Percentiles rank a stretch among this genome's conserved stretches.
Conservation (phyloP, 1,140 invertebrate species). For the Monomorium pharaonis region DNA sequence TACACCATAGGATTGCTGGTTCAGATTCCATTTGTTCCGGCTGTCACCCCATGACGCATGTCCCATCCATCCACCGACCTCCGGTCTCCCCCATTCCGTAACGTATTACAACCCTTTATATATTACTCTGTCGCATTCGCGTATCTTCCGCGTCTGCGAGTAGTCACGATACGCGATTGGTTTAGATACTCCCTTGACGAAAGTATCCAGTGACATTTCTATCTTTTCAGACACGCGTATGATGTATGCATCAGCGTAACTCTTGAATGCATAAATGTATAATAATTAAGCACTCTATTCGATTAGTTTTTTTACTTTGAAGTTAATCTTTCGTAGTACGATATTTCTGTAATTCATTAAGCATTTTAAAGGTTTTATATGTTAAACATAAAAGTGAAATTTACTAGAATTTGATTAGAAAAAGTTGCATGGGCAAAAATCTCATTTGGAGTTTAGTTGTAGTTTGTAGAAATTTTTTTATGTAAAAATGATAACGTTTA, state of each 20-base stretch:
- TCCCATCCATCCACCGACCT: conserved; percentile 79
- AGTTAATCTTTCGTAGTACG: neutral
- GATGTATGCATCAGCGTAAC: neutral
- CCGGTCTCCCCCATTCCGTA: conserved; percentile 74
- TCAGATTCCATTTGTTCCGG: conserved; percentile 86
- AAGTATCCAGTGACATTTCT: conserved; percentile 17
- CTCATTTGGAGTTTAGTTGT: neutral
- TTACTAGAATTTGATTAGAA: neutral
- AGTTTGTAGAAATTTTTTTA: neutral
- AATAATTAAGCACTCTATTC: neutral
- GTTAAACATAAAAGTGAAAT: neutral
- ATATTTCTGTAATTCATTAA: neutral
- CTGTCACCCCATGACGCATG: conserved; percentile 84
- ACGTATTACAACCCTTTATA: conserved; percentile 78
- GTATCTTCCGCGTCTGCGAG: conserved; percentile 24
- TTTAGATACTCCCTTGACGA: conserved; percentile 7
- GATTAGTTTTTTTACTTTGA: neutral
- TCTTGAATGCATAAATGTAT: neutral
- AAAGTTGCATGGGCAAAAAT: neutral
- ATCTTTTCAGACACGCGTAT: neutral
- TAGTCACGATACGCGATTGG: conserved; percentile 14
- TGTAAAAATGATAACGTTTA: neutral
- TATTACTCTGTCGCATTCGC: conserved; percentile 64
- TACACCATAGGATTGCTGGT: conserved; percentile 84
- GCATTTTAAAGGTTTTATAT: neutral